phyloP scores from a whole-genome alignment of 2,888 invertebrate species.

The Alviniconcha strummeri region DNA sequence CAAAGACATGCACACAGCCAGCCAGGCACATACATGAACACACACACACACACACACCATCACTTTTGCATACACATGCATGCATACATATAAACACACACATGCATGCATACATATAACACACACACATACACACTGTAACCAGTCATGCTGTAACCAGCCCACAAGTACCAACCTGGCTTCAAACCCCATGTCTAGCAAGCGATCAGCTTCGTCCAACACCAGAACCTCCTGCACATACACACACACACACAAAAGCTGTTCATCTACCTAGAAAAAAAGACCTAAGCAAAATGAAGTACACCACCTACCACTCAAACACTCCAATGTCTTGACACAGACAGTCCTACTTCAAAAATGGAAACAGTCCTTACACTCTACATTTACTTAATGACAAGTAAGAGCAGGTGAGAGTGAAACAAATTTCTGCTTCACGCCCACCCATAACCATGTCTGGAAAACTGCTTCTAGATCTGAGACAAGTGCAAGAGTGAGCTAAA shows the following conservation, averaged over 20 bases:
- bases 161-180: conserved; percentile 71
- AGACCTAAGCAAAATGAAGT: not conserved
- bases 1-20: not conserved
- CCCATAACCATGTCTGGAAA: too few relatives aligned
- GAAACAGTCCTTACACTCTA: too few relatives aligned
- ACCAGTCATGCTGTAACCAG: too few relatives aligned
- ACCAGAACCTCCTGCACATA: conserved; percentile 86
- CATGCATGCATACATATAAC: not conserved
- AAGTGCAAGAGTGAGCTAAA: too few relatives aligned
- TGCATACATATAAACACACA: not conserved
- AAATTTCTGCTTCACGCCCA: too few relatives aligned
- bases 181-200: conserved; percentile 94
- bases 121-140: not conserved
- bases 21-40: not conserved
- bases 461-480: too few relatives aligned
- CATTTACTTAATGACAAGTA: too few relatives aligned
- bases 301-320: too few relatives aligned
- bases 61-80: not conserved
- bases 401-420: too few relatives aligned
- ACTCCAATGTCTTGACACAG: too few relatives aligned
- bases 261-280: too few relatives aligned
- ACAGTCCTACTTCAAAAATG: too few relatives aligned
- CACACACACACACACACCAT: not conserved
- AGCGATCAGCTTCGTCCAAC: conserved; percentile 96
- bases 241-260: not conserved